These are phyloP conservation scores for Myopa tessellatipennis DNA, from an alignment of 2,888 invertebrate genomes.

Conservation along the genomic window DNA sequence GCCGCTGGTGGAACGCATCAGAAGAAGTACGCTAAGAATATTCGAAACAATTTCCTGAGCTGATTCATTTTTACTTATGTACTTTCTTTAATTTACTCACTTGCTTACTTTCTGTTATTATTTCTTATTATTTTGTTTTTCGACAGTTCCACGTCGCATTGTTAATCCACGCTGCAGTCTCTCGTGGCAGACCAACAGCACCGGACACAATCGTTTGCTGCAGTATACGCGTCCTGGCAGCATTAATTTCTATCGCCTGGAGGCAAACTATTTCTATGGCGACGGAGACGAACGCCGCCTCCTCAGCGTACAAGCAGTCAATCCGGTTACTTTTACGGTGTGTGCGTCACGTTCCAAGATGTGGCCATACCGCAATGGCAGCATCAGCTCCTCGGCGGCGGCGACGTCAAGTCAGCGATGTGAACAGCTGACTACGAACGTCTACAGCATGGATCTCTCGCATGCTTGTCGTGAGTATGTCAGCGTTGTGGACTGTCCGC, in stretches of 20 bases:
- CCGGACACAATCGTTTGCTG: conserved; percentile 68
- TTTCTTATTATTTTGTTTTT: background rate
- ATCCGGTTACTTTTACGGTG: conserved; percentile 71
- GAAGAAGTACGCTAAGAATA: conserved; percentile 69
- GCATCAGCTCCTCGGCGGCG: conserved; percentile 50
- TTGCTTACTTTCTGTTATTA: background rate
- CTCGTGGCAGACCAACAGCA: conserved; percentile 65
- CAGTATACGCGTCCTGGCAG: conserved; percentile 75
- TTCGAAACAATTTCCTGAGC: background rate
- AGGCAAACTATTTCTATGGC: conserved; percentile 77
- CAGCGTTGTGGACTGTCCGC: conserved; percentile 71
- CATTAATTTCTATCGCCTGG: conserved; percentile 76
- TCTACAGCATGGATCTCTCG: conserved; percentile 71
- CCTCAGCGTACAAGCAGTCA: conserved; percentile 71
- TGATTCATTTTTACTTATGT: background rate
- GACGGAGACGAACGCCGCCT: conserved; percentile 69
- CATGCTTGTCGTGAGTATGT: conserved; percentile 72
- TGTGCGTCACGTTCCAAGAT: conserved; percentile 74
- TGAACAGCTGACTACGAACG: conserved; percentile 70
- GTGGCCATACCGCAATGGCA: conserved; percentile 68
- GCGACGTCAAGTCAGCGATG: conserved; percentile 68
- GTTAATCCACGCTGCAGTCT: conserved; percentile 74
- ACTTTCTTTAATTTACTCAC: background rate
- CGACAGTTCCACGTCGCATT: conserved; percentile 72
- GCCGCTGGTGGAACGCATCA: conserved; percentile 72